phyloP scores from a whole-genome alignment of 2,888 invertebrate species.

The Brenthis hecate region DNA sequence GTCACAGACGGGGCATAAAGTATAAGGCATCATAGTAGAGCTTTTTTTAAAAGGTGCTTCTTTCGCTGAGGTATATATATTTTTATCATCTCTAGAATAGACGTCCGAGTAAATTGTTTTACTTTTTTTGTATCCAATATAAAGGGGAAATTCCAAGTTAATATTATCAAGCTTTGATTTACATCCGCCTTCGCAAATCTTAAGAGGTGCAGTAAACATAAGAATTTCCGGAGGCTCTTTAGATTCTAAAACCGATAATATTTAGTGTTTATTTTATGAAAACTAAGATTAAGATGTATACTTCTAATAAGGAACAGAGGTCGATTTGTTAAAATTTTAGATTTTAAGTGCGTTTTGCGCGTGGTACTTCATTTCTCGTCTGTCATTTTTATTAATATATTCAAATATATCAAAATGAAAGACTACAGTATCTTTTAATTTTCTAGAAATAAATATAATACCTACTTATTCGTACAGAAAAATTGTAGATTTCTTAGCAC shows the following conservation, averaged over 20 bases:
- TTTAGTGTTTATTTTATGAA: too few species aligned
- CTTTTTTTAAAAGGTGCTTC: slow-evolving; percentile 52
- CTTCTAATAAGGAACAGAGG: too few species aligned
- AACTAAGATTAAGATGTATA: too few species aligned
- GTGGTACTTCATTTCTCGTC: too few species aligned
- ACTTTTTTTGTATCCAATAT: slow-evolving; percentile 52
- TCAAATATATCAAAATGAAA: too few species aligned
- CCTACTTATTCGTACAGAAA: too few species aligned
- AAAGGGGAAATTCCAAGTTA: slow-evolving; percentile 59
- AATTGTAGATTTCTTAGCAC: too few species aligned
- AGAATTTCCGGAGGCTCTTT: slow-evolving; percentile 50
- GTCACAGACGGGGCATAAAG: slow-evolving; percentile 38
- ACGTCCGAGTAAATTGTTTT: slow-evolving; percentile 42
- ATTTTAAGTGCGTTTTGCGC: too few species aligned
- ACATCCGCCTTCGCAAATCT: slow-evolving; percentile 55
- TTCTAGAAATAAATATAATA: too few species aligned
- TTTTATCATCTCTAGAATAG: slow-evolving; percentile 47
- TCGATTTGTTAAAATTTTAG: too few species aligned
- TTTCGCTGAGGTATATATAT: slow-evolving; percentile 36
- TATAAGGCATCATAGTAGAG: slow-evolving; percentile 44
- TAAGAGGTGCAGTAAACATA: slow-evolving; percentile 68
- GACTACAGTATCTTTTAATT: too few species aligned
- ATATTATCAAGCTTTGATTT: slow-evolving; percentile 44
- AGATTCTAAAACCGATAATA: slow-evolving; percentile 54
- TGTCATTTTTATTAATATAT: too few species aligned